Conservation (phyloP, 1,140 invertebrate species). For the Neodiprion lecontei region DNA sequence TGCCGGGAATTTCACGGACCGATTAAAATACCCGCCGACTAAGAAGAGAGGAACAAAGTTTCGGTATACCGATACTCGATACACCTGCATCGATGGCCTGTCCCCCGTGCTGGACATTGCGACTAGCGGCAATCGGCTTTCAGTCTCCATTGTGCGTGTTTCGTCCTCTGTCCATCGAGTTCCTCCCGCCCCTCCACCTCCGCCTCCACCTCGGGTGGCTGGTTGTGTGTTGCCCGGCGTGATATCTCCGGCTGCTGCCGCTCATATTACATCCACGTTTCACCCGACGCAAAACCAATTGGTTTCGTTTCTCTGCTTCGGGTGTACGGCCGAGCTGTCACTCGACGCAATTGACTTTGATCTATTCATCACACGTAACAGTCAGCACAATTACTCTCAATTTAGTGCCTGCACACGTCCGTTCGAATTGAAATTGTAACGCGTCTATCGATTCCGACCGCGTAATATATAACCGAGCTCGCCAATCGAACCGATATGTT, state of each 20-base stretch:
- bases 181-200: neutral
- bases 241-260: constrained; percentile 35
- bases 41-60: neutral
- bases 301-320: constrained; percentile 37
- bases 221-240: neutral
- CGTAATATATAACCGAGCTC: too few relatives aligned
- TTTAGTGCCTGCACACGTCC: constrained; percentile 44
- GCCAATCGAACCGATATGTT: too few relatives aligned
- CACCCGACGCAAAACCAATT: constrained; percentile 39
- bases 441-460: constrained; percentile 27
- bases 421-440: constrained; percentile 29
- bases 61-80: neutral
- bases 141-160: constrained; percentile 1
- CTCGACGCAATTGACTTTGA: constrained; percentile 54
- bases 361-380: constrained; percentile 56
- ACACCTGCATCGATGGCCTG: neutral
- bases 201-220: neutral
- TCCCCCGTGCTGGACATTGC: neutral
- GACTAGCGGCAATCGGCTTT: constrained; percentile 1
- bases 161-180: neutral
- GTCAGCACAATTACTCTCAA: constrained; percentile 59
- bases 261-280: constrained; percentile 47
- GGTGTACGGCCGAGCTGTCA: constrained; percentile 33
- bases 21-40: too few relatives aligned
- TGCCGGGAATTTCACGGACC: too few relatives aligned